Base-by-base conservation (phyloP, 2,113 vertebrate genomes). In the Gymnorhina tibicen region DNA sequence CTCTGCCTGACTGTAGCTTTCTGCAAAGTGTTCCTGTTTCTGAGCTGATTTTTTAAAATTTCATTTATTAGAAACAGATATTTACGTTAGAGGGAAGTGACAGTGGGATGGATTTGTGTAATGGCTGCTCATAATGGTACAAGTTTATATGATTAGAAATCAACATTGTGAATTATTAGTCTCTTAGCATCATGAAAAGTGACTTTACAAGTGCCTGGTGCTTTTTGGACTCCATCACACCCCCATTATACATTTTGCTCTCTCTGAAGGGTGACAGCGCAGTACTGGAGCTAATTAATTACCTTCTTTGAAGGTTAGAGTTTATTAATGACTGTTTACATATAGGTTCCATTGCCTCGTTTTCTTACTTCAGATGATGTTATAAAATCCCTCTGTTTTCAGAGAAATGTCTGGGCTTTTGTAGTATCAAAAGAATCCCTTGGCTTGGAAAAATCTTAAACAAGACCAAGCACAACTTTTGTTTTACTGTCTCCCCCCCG, bases 371-470 rank as follows among this genome's bases (percentile, higher is more conserved):
- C 69, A 83, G 39, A 83, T 93, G 94, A 81, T 46, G 58, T 74
- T 81, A 64, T 72, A 94, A 79, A 44, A 80, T 77, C 62, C 35
- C 41, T 89, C 47, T 72, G n/a, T 93, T 75, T 95, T 83, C 76
- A 87, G 93, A 92, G 76, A 82, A 44, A 67, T 68, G 69, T 75
- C 69, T 94, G 74, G 58, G 37, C 28, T 79, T 92, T 96, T 49
- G 44, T 68, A 46, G 46, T 35, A 86, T 92, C 62, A 91, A 83
- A 96, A 85, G 82, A 90, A 17, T 42, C 77, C 70, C 44, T 41
- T 67, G 72, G 59, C 82, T 97, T 95, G 92, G 70, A 95, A 96
- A 97, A 97, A 89, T 49, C 95, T 58, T 64, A 93, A 85, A 49
- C 12, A 42, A 88, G 86, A 39, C 91, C 17, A 26, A 79, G 94